Evolutionary conservation across 2,888 invertebrate species (phyloP).

Genomic region (Meteorus cinctellus): DNA sequence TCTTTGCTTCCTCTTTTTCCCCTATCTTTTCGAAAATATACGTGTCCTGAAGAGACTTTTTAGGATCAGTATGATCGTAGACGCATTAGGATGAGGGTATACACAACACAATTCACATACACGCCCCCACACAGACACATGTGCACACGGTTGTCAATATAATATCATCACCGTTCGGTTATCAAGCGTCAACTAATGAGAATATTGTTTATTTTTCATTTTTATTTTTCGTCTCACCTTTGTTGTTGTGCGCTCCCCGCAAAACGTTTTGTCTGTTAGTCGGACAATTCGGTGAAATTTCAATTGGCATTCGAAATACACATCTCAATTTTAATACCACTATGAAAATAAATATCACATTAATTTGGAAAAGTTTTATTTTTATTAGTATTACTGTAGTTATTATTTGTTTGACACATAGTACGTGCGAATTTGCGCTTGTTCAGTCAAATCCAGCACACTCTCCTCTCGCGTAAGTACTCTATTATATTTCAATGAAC

Average conservation of each 20-base stretch:
- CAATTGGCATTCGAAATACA: too few species aligned
- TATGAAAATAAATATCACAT: too few species aligned
- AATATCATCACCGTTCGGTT: too few species aligned
- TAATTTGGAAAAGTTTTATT: too few species aligned
- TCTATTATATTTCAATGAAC: background rate
- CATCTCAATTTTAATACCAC: too few species aligned
- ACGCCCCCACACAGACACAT: conserved; percentile 1
- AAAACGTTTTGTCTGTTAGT: background rate
- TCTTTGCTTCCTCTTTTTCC: conserved; percentile 38
- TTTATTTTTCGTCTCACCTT: background rate
- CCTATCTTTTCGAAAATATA: conserved; percentile 57
- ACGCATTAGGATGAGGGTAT: conserved; percentile 56
- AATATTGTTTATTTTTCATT: too few species aligned
- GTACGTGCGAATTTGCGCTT: background rate
- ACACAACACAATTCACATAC: conserved; percentile 9
- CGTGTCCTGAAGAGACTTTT: conserved; percentile 57
- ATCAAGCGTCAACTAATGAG: too few species aligned
- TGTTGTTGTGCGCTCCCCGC: background rate
- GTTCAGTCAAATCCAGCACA: background rate
- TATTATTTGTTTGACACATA: too few species aligned
- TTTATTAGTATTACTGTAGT: too few species aligned
- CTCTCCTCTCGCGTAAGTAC: conserved; percentile 24
- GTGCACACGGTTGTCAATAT: background rate
- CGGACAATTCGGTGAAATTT: background rate
- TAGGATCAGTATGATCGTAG: conserved; percentile 58